Base-by-base conservation (phyloP, 2,888 invertebrate species). In the Branchipolynoe longqiensis region DNA sequence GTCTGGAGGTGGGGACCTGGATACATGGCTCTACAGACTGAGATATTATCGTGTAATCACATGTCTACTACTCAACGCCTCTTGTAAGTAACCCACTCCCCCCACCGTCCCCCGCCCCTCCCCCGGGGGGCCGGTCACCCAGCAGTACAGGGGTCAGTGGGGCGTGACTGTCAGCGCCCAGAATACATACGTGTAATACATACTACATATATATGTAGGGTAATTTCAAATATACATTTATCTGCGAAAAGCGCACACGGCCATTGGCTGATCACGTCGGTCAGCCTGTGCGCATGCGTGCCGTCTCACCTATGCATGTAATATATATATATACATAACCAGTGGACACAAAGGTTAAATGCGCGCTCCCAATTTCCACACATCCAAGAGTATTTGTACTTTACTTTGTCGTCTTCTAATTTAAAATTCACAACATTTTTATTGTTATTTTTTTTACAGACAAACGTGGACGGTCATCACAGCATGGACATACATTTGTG, bases 401-500 rank as follows among this genome's bases (percentile, higher is more conserved):
- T 28, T 36, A 18, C 38, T 69, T 69, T 33, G 22, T 33, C 59
- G 8, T 64, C 31, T 64, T 64, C 18, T 54, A 28, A 18, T 78
- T 78, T 41, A 18, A 78, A 78, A 12, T 78, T 78, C 48, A 78
- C 54, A 48, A n/a, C 73, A 33, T 28, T 38, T n/a, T 48, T 41
- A 25, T 78, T 78, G 48, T 48, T 40, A 33, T 28, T 38, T n/a
- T 48, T 41, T 48, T 78, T 78, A 78, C 78, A 12, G 54, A 48
- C 14, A 33, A 78, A 78, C 48, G 48, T 78, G 78, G 78, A 78
- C 78, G 78, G 78, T 78, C 78, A 78, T 78, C 78, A 78, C 78
- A 78, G 78, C 78, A 78, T 41, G 54, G 78, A 8, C 48, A 48
- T 48, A 41, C 25, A 78, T 41, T 41, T 78, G 1, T 40, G 25